Evolutionary conservation across 2,797 vertebrate genomes (phyloP).

Genomic region (Pseudochirops cupreus): DNA sequence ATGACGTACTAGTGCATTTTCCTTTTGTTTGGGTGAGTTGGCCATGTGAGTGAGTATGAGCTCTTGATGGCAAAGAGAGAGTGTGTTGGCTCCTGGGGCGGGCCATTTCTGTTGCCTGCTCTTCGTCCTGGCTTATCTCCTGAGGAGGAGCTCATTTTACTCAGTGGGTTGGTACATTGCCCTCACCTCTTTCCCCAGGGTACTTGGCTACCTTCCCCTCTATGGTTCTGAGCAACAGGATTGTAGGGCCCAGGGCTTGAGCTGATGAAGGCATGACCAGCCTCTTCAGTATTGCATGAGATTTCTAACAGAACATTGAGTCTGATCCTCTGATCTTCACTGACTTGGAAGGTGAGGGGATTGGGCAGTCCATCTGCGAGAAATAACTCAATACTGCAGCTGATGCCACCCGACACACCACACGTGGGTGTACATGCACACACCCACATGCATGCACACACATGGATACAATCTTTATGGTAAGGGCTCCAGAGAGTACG

Average conservation of each 20-base stretch:
- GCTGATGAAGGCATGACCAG: constrained; percentile 21
- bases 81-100: constrained; percentile 71
- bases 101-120: constrained; percentile 81
- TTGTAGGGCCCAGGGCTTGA: constrained; percentile 51
- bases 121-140: constrained; percentile 77
- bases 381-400: constrained; percentile 71
- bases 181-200: constrained; percentile 41
- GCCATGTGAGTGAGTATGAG: constrained; percentile 56
- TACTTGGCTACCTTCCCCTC: constrained; percentile 7
- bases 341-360: constrained; percentile 38
- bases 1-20: constrained; percentile 79
- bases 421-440: not conserved
- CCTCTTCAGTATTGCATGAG: constrained; percentile 71
- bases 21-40: constrained; percentile 78
- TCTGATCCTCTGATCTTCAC: constrained; percentile 44
- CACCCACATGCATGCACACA: not conserved
- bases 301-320: constrained; percentile 56
- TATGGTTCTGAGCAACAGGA: constrained; percentile 17
- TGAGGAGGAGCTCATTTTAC: constrained; percentile 38
- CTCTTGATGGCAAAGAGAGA: constrained; percentile 64
- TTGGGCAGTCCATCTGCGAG: constrained; percentile 51
- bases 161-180: constrained; percentile 37
- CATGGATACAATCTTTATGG: not conserved
- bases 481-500: not conserved
- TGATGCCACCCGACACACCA: constrained; percentile 19